Evolutionary conservation across 2,797 vertebrate species (phyloP).

Genomic region (Avahi laniger): DNA sequence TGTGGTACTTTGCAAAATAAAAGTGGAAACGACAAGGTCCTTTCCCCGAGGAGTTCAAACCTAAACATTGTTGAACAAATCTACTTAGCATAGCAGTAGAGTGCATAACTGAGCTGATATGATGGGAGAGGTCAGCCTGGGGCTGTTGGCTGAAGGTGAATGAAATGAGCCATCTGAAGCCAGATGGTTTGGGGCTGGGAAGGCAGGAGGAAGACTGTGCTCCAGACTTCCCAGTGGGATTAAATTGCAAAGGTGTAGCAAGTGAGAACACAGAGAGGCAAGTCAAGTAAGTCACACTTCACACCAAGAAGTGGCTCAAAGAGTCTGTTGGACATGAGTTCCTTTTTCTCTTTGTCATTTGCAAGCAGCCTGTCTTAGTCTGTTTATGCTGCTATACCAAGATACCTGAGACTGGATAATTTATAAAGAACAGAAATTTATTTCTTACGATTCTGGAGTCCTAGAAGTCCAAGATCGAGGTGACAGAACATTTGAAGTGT

Average conservation of each 20-base stretch:
- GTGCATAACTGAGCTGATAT: not conserved
- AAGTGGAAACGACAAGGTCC: constrained; percentile 21
- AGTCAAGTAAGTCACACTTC: not conserved
- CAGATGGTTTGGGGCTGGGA: not conserved
- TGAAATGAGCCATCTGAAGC: not conserved
- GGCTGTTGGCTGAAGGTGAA: not conserved
- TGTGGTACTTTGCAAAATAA: not conserved
- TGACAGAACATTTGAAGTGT: not conserved
- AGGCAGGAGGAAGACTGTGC: not conserved
- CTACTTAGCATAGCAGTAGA: too few relatives aligned
- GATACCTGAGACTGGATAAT: not conserved
- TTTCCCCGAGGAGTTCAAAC: constrained; percentile 12
- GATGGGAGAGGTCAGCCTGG: not conserved
- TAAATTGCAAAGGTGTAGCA: not conserved
- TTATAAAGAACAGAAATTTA: not conserved
- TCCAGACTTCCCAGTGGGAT: not conserved
- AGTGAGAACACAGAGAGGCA: not conserved
- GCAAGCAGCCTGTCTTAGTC: not conserved
- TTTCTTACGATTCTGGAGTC: not conserved
- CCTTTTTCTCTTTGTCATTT: constrained; percentile 15
- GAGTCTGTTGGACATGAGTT: not conserved
- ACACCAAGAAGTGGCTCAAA: not conserved
- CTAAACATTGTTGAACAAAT: not conserved
- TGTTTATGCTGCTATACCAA: not conserved
- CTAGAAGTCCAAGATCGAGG: not conserved